A percentile compares a stretch with the other conserved stretches of the same genome.
These are phyloP conservation scores for Aphrocallistes beatrix DNA, from an alignment of 37 sponge, comb jelly and placozoan species.

Conservation along the genomic window DNA sequence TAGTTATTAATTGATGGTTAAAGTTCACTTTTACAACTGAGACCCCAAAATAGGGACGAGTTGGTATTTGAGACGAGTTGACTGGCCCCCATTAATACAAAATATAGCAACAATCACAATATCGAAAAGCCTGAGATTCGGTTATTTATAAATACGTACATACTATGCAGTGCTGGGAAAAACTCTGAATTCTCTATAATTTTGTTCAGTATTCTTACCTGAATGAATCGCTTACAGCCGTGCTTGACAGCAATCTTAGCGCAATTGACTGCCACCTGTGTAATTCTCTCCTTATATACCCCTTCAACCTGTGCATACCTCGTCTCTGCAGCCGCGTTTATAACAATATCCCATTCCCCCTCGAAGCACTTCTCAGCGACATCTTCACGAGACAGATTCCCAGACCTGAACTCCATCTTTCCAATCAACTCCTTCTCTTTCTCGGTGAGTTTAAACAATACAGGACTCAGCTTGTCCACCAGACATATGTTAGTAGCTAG, in stretches of 20 bases:
- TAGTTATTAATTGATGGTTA: no score
- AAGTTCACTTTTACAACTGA: no score
- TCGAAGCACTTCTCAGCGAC: conserved; percentile 54
- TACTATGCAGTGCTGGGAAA: no score
- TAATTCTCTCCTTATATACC: conserved; percentile 84
- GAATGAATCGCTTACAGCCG: conserved; percentile 57
- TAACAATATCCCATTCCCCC: conserved; percentile 57
- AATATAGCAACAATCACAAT: no score
- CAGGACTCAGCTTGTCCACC: conserved; percentile 83
- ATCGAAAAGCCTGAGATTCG: no score
- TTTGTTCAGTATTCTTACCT: no score
- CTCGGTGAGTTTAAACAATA: conserved; percentile 76
- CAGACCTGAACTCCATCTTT: conserved; percentile 70
- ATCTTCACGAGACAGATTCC: conserved; percentile 52
- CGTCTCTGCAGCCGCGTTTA: conserved; percentile 85
- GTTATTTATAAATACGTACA: no score
- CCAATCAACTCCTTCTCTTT: conserved; percentile 38
- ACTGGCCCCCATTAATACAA: no score
- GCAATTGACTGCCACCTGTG: conserved; percentile 59
- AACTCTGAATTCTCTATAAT: no score
- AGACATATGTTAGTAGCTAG: conserved; percentile 46
- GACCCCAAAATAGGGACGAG: no score
- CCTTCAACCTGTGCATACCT: conserved; percentile 69
- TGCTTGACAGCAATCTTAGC: conserved; percentile 42
- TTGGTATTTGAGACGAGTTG: no score